phyloP scores from a whole-genome alignment of 2,797 vertebrate species.

The Tokudaia muenninki region DNA sequence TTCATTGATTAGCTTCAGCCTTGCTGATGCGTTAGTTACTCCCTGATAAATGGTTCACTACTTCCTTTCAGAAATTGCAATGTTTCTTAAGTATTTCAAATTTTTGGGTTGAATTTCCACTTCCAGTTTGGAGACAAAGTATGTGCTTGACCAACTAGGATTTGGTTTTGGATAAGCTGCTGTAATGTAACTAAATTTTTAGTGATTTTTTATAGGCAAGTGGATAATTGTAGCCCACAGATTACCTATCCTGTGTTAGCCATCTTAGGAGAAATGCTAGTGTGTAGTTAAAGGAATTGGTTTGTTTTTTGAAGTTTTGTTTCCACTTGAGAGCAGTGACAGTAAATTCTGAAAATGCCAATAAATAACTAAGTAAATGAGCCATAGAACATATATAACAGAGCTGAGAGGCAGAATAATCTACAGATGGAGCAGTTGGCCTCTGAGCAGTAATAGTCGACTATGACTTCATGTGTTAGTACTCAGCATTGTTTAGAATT shows the following conservation, averaged over 20 bases:
- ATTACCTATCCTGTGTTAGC: background rate
- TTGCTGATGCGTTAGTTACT: constrained; percentile 12
- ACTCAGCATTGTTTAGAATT: constrained; percentile 67
- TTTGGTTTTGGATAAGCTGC: constrained; percentile 47
- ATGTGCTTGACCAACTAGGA: constrained; percentile 23
- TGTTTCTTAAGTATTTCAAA: constrained; percentile 24
- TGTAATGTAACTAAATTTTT: background rate
- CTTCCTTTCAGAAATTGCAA: constrained; percentile 3
- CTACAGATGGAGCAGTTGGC: constrained; percentile 48
- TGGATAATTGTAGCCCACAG: constrained; percentile 1
- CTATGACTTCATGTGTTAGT: constrained; percentile 67
- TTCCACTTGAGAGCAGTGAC: constrained; percentile 27
- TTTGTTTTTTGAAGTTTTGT: constrained; percentile 52
- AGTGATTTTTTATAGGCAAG: background rate
- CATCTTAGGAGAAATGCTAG: background rate
- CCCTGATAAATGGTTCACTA: background rate
- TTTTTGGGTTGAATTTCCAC: constrained; percentile 45
- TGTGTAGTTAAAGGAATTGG: background rate
- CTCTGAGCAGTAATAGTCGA: constrained; percentile 47
- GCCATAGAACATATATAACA: background rate
- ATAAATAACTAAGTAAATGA: background rate
- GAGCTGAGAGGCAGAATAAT: constrained; percentile 50
- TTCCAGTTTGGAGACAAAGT: constrained; percentile 21
- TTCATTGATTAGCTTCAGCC: background rate
- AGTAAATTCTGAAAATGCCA: constrained; percentile 29